Percentiles rank a stretch among this genome's conserved stretches.
These are phyloP conservation scores for Aphidius colemani DNA, from an alignment of 2,888 invertebrate species.

Conservation along the genomic window DNA sequence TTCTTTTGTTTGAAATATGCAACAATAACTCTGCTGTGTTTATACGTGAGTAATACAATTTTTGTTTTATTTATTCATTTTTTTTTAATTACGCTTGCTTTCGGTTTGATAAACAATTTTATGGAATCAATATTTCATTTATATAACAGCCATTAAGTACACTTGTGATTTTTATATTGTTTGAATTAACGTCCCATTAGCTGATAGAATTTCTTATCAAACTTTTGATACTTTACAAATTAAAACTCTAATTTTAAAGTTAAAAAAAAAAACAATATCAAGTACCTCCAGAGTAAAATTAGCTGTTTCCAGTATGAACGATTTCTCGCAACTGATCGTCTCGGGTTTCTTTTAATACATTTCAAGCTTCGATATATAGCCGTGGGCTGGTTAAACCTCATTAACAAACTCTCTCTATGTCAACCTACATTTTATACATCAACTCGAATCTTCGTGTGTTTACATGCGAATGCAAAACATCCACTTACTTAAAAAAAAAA, in stretches of 20 bases:
- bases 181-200: background rate
- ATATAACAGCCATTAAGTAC: too few relatives aligned
- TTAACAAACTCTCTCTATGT: conserved; percentile 44
- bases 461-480: background rate
- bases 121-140: too few relatives aligned
- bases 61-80: too few relatives aligned
- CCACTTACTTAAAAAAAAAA: background rate
- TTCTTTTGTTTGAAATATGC: too few relatives aligned
- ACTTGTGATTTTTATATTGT: too few relatives aligned
- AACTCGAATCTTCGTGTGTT: conserved; percentile 16
- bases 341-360: conserved; percentile 25
- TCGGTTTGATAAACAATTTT: background rate
- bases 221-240: background rate
- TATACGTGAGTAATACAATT: too few relatives aligned
- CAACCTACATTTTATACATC: conserved; percentile 32
- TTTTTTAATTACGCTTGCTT: background rate
- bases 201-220: background rate
- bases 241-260: too few relatives aligned
- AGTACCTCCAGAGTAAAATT: too few relatives aligned
- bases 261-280: too few relatives aligned
- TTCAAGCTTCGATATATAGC: conserved; percentile 26
- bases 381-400: conserved; percentile 46
- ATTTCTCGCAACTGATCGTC: conserved; percentile 32
- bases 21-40: too few relatives aligned
- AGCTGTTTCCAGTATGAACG: conserved; percentile 32